phyloP scores from a whole-genome alignment of 2,797 vertebrate genomes.

The Pangasius krempfi region DNA sequence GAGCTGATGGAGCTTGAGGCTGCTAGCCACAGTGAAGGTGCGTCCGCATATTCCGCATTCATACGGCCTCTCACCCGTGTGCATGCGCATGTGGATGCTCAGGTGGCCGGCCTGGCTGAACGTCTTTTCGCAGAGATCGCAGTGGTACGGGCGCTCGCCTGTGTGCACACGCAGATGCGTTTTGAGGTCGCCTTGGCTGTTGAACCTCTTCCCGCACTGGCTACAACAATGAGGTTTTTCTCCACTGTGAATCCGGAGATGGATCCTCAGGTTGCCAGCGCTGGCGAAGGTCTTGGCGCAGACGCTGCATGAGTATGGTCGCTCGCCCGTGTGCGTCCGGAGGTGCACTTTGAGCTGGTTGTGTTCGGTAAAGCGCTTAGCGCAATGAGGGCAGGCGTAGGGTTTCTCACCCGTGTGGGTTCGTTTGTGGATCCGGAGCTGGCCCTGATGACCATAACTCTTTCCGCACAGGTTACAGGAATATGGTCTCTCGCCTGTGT shows the following conservation, averaged over 20 bases:
- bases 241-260: conserved; percentile 76
- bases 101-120: conserved; percentile 79
- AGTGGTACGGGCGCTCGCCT: conserved; percentile 75
- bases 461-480: conserved; percentile 77
- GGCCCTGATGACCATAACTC: conserved; percentile 73
- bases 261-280: conserved; percentile 72
- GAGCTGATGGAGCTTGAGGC: conserved; percentile 77
- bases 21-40: conserved; percentile 77
- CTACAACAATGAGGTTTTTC: conserved; percentile 76
- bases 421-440: conserved; percentile 78
- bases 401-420: conserved; percentile 83
- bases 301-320: conserved; percentile 73
- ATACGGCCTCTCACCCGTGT: conserved; percentile 77
- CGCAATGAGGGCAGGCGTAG: conserved; percentile 72
- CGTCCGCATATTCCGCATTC: conserved; percentile 72
- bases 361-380: conserved; percentile 75
- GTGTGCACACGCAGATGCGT: conserved; percentile 78
- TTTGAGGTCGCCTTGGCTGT: conserved; percentile 74
- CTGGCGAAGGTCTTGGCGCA: conserved; percentile 76
- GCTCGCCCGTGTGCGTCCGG: conserved; percentile 77
- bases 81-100: conserved; percentile 79
- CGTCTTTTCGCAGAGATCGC: conserved; percentile 75
- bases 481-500: conserved; percentile 81
- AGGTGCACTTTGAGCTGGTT: conserved; percentile 78
- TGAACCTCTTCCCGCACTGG: conserved; percentile 77